A percentile compares a stretch with the other conserved stretches of the same genome.
phyloP scores from a whole-genome alignment of 2,797 vertebrate species.

The Tenualosa ilisha region DNA sequence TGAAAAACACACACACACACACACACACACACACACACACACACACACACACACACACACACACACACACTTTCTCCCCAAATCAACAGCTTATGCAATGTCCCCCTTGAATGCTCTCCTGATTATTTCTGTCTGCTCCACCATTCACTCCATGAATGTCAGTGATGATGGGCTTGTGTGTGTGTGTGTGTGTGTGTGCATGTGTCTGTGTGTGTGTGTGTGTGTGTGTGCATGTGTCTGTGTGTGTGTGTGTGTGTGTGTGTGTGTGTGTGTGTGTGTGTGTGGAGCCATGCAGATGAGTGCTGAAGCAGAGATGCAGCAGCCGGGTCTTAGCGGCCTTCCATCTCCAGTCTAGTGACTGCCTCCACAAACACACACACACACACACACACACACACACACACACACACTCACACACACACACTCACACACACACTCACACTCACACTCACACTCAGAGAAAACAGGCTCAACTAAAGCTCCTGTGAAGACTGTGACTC shows the following conservation, averaged over 20 bases:
- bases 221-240: not conserved
- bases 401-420: not conserved
- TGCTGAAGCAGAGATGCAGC: not conserved
- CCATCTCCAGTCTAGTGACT: not conserved
- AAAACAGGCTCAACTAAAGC: constrained; percentile 65
- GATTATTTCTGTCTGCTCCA: not conserved
- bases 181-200: not conserved
- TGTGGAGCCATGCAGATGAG: not conserved
- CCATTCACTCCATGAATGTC: not conserved
- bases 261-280: no score
- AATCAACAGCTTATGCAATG: not conserved
- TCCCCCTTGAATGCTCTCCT: not conserved
- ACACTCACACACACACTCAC: not conserved
- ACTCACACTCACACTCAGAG: constrained; percentile 42
- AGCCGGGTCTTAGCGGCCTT: not conserved
- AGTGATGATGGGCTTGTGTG: not conserved
- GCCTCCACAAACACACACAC: not conserved
- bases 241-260: not conserved
- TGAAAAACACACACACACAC: no score
- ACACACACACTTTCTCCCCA: not conserved
- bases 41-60: no score
- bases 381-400: not conserved
- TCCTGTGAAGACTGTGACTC: constrained; percentile 61
- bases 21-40: no score
- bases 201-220: no score